phyloP scores from a whole-genome alignment of 2,113 vertebrate species.

The Esox niger region DNA sequence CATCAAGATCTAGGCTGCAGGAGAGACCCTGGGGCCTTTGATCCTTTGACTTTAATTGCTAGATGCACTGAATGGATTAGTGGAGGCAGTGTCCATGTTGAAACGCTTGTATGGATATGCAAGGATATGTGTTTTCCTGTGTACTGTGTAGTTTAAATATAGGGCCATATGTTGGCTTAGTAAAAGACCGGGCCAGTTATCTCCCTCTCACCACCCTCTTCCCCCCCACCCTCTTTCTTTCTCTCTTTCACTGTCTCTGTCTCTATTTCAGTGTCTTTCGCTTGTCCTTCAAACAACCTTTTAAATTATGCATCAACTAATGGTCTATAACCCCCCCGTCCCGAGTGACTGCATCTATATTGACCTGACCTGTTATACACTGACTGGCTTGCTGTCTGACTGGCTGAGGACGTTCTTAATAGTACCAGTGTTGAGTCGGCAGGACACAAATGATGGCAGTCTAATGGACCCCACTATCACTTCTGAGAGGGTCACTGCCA shows the following conservation, averaged over 20 bases:
- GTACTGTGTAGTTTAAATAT: neutral
- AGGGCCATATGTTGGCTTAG: neutral
- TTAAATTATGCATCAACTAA: neutral
- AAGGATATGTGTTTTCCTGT: too few species aligned
- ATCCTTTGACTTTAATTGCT: too few species aligned
- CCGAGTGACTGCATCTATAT: too few species aligned
- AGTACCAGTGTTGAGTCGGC: too few species aligned
- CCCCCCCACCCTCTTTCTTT: neutral
- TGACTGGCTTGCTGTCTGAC: too few species aligned
- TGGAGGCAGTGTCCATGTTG: neutral
- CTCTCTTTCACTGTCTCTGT: neutral
- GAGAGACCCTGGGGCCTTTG: neutral
- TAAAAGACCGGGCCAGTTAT: too few species aligned
- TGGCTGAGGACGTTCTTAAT: too few species aligned
- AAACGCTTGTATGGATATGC: neutral
- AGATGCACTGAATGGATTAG: neutral
- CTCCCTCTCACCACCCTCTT: neutral
- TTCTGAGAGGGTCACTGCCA: too few species aligned
- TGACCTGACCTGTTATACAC: too few species aligned
- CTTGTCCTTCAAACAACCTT: conserved; percentile 4
- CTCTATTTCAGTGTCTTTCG: conserved; percentile 6
- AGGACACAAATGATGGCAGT: too few species aligned
- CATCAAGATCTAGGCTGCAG: conserved; percentile 41
- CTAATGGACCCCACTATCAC: too few species aligned
- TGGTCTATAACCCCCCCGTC: neutral